Evolutionary conservation across 2,113 vertebrate species (phyloP).

Genomic region (Heloderma charlesbogerti): DNA sequence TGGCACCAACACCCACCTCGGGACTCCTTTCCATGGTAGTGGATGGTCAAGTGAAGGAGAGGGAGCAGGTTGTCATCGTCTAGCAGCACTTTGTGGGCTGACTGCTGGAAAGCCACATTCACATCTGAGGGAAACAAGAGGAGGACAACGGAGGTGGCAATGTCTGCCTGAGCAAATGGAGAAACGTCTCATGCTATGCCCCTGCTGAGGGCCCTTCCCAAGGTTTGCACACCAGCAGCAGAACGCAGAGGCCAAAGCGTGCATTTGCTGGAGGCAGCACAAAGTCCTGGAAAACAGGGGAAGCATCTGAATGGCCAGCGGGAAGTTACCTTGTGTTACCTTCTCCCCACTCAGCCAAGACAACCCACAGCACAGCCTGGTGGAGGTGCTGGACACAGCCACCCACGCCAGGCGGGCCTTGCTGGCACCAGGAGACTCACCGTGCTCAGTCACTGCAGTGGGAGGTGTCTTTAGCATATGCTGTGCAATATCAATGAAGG

Average conservation of each 20-base stretch:
- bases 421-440: conserved; percentile 70
- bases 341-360: neutral
- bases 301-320: rapidly evolving
- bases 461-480: conserved; percentile 97
- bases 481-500: conserved; percentile 95
- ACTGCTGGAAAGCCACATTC: conserved; percentile 97
- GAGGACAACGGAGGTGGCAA: neutral
- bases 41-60: conserved; percentile 92
- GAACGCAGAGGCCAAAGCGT: neutral
- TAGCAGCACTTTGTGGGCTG: conserved; percentile 94
- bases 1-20: conserved; percentile 82
- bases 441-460: conserved; percentile 95
- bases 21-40: conserved; percentile 93
- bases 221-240: neutral
- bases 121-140: conserved; percentile 82
- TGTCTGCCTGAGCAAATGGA: neutral
- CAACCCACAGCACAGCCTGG: neutral
- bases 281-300: no score
- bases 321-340: neutral
- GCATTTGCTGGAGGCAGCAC: no score
- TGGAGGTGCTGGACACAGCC: neutral
- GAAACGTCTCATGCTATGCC: neutral
- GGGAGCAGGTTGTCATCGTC: conserved; percentile 98
- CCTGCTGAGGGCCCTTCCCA: neutral
- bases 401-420: neutral